phyloP scores from a whole-genome alignment of 37 sponge, comb jelly and placozoan genomes.

The Ianthella basta region DNA sequence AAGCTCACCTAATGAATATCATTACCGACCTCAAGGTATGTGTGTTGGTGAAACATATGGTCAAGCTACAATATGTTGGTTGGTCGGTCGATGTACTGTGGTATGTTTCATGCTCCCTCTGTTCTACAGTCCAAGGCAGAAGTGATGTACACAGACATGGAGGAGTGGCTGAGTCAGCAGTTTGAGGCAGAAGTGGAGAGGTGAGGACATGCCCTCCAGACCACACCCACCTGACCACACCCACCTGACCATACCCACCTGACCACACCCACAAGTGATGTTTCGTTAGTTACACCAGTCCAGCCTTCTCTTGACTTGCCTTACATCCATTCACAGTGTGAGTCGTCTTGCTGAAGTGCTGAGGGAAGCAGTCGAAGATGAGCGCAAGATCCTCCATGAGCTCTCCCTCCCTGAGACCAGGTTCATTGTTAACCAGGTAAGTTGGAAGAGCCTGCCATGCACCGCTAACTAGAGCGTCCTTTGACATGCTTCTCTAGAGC shows the following conservation, averaged over 20 bases:
- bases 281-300: neutral
- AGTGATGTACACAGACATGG: conserved; percentile 66
- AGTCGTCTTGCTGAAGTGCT: conserved; percentile 64
- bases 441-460: neutral
- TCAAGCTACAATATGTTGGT: too few relatives aligned
- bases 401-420: conserved; percentile 57
- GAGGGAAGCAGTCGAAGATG: conserved; percentile 85
- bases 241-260: neutral
- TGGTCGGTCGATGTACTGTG: too few relatives aligned
- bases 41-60: neutral
- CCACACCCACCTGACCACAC: neutral
- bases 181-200: conserved; percentile 85
- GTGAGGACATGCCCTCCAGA: conserved; percentile 30
- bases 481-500: neutral
- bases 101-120: too few relatives aligned
- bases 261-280: neutral
- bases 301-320: neutral
- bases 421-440: conserved; percentile 70
- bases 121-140: conserved; percentile 41
- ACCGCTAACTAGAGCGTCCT: neutral
- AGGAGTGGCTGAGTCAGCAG: conserved; percentile 71
- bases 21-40: neutral
- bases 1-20: neutral
- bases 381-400: conserved; percentile 66
- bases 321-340: conserved; percentile 61